Conservation (phyloP, 1,140 invertebrate genomes). For the Teleogryllus occipitalis region DNA sequence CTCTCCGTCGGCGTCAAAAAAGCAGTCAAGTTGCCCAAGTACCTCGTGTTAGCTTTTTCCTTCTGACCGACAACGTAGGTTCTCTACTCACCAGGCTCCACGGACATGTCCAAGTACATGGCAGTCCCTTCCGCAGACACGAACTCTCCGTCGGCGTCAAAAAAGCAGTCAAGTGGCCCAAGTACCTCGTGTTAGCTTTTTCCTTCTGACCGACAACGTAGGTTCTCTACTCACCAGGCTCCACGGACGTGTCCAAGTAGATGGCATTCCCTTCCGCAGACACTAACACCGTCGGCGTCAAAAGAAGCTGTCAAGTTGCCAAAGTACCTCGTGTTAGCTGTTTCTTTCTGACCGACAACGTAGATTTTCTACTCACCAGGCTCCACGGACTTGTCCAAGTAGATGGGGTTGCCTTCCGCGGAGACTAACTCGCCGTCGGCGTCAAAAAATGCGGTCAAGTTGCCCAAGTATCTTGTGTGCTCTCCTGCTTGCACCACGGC, state of each 20-base stretch:
- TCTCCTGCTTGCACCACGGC: constrained; percentile 46
- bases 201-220: too few relatives aligned
- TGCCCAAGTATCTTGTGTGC: constrained; percentile 62
- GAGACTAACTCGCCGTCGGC: constrained; percentile 54
- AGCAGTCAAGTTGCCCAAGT: constrained; percentile 65
- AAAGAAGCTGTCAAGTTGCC: constrained; percentile 66
- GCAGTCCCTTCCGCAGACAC: constrained; percentile 61
- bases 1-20: constrained; percentile 64
- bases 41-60: constrained; percentile 54
- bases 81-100: too few relatives aligned
- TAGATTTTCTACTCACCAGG: too few relatives aligned
- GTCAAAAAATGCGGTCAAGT: constrained; percentile 64
- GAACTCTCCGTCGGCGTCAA: constrained; percentile 63
- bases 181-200: constrained; percentile 56
- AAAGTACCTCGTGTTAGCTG: constrained; percentile 59
- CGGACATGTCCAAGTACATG: constrained; percentile 52
- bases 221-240: too few relatives aligned
- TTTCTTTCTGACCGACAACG: too few relatives aligned
- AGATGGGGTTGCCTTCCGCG: constrained; percentile 67
- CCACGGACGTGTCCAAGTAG: constrained; percentile 45
- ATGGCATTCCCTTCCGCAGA: constrained; percentile 66
- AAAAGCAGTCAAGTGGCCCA: constrained; percentile 65
- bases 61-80: too few relatives aligned
- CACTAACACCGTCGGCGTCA: constrained; percentile 56
- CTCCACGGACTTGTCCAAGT: constrained; percentile 55